Conservation (phyloP, 2,888 invertebrate species). For the Orthosia incerta region DNA sequence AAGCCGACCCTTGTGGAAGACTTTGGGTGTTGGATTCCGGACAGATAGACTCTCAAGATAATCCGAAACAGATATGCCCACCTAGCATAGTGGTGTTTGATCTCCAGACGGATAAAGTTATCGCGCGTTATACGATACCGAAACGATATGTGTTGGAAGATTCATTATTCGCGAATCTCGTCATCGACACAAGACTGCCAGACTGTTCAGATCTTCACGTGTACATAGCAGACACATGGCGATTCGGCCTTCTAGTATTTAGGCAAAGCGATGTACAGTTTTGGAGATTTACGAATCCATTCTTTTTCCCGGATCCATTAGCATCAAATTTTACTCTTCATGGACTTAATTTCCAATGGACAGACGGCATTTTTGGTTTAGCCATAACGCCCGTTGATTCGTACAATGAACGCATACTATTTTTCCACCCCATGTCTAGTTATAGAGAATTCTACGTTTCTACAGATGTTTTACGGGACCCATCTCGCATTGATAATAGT, state of each 20-base stretch:
- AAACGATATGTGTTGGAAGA: constrained; percentile 92
- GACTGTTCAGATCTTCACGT: constrained; percentile 92
- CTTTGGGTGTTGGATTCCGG: constrained; percentile 96
- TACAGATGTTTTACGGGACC: constrained; percentile 92
- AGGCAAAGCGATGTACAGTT: constrained; percentile 91
- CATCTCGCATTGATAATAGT: constrained; percentile 81
- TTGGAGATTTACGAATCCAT: constrained; percentile 93
- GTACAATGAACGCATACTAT: constrained; percentile 92
- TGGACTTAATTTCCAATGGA: constrained; percentile 95
- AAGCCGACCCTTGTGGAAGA: constrained; percentile 94
- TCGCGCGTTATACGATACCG: constrained; percentile 93
- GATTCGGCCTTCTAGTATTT: constrained; percentile 92
- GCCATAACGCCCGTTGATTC: constrained; percentile 91
- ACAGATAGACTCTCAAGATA: constrained; percentile 92
- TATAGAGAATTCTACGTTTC: constrained; percentile 94
- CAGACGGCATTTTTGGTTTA: constrained; percentile 95
- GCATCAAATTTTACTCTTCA: constrained; percentile 94
- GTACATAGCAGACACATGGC: constrained; percentile 94
- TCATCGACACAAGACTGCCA: constrained; percentile 91
- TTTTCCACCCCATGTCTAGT: constrained; percentile 96
- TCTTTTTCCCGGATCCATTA: constrained; percentile 94
- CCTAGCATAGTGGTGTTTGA: constrained; percentile 94
- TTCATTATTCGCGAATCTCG: constrained; percentile 92
- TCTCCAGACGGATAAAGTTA: constrained; percentile 91
- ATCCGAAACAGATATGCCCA: constrained; percentile 93